Evolutionary conservation across 2,113 vertebrate species (phyloP), one percentile per base, ranked within the genome.

Genomic region (Dissostichus mawsoni): DNA sequence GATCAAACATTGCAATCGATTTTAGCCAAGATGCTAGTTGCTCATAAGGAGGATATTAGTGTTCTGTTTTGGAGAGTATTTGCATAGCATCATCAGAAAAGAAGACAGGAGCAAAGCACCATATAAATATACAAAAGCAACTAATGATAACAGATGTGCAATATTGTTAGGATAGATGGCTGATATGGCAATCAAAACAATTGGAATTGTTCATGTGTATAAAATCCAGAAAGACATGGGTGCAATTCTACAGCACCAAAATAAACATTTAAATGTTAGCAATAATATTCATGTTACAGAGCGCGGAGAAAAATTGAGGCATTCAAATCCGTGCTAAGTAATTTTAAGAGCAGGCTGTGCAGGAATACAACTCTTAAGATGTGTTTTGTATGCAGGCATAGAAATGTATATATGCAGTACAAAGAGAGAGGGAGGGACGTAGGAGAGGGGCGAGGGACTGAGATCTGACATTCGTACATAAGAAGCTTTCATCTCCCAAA

Each of bases 401-500:
- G 41, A 69, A 23, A 55, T 10, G 64, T 65, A 12, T 33, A 0
- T 12, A 53, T 52, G 56, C 33, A 72, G 61, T 20, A 57, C 61
- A 58, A 68, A 77, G 81, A 63, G 14, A 2, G 41, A 70, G 29
- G 5, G 20, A 33, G 11, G 55, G 61, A 58, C 63, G 33, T 10
- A 61, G 65, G 63, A 67, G 51, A 53, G 8, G 76, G 50, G 33
- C 16, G 55, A 66, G 17, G 23, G 74, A 70, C 56, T 25, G 33
- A 65, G 59, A 80, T 64, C 80, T 76, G 29, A 78, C 36, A 17
- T 61, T 83, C 29, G 25, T 50, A 59, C 66, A 78, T 66, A 56
- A 69, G 58, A 76, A 33, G 75, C 69, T 89, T 89, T 82, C 70
- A 78, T 82, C 75, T 74, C 8, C 33, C 52, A 69, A 74, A 59